Evolutionary conservation across 2,797 vertebrate genomes (phyloP).

Genomic region (Cygnus olor): DNA sequence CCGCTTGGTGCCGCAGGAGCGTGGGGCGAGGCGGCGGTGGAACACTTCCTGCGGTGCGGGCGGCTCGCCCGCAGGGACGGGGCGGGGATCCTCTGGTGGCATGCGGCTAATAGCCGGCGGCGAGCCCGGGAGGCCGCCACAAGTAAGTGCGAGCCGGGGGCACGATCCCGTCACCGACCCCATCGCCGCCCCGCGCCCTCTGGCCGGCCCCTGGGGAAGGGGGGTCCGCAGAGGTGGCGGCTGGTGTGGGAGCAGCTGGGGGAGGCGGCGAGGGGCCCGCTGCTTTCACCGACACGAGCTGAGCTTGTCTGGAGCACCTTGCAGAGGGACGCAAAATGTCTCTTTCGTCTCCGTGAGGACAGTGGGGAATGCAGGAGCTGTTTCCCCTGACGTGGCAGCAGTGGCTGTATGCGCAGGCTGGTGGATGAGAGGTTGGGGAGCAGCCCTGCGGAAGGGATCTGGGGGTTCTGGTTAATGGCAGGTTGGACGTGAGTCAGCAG

Average conservation of each 20-base stretch:
- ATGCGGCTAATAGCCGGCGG: slow-evolving; percentile 86
- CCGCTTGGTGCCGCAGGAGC: slow-evolving; percentile 24
- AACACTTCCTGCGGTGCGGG: slow-evolving; percentile 79
- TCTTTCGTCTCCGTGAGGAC: background rate
- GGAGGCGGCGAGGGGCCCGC: no score
- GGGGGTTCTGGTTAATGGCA: no score
- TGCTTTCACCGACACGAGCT: fast-evolving
- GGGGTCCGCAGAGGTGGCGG: no score
- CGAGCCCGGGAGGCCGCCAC: slow-evolving; percentile 78
- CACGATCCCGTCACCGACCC: no score
- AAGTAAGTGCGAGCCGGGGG: slow-evolving; percentile 75
- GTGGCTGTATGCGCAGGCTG: no score
- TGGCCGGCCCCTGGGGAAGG: no score
- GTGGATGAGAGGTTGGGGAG: no score
- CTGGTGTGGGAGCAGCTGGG: no score
- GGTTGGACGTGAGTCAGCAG: no score
- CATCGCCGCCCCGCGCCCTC: no score
- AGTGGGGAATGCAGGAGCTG: no score
- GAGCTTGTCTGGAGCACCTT: background rate
- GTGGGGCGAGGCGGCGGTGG: slow-evolving; percentile 78
- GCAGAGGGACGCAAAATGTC: background rate
- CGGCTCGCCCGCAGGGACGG: slow-evolving; percentile 79
- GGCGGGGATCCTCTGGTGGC: slow-evolving; percentile 85
- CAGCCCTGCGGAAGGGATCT: no score
- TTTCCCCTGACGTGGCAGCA: background rate